Percentiles rank a stretch among this genome's conserved stretches.
Conservation (phyloP, 2,113 vertebrate species). For the Dromaius novaehollandiae region DNA sequence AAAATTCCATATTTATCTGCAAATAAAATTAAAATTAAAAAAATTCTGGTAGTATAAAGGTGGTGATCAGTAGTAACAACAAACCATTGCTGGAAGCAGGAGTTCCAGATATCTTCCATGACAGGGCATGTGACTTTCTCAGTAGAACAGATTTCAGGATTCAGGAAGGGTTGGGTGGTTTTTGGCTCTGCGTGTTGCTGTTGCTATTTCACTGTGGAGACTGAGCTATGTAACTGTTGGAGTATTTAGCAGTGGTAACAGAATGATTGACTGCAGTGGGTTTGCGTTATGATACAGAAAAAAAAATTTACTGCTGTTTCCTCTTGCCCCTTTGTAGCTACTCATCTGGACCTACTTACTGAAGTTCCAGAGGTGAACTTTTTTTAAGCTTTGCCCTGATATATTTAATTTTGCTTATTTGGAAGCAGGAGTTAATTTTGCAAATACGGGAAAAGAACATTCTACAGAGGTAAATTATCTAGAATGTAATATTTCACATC, state of each 20-base stretch:
- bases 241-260: neutral
- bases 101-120: neutral
- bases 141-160: neutral
- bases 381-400: neutral
- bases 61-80: neutral
- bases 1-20: neutral
- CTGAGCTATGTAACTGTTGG: neutral
- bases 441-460: neutral
- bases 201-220: neutral
- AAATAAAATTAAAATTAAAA: too few species aligned
- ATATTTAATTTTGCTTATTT: neutral
- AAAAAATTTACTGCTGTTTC: neutral
- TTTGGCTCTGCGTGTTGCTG: neutral
- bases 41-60: neutral
- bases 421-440: neutral
- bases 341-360: neutral
- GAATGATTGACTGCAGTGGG: too few species aligned
- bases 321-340: neutral
- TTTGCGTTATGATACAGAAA: neutral
- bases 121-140: neutral
- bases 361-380: neutral
- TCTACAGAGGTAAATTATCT: neutral
- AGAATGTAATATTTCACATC: neutral
- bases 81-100: neutral
- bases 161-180: neutral